These are phyloP conservation scores for Cynopterus sphinx DNA, from an alignment of 2,797 vertebrate genomes.

Conservation along the genomic window DNA sequence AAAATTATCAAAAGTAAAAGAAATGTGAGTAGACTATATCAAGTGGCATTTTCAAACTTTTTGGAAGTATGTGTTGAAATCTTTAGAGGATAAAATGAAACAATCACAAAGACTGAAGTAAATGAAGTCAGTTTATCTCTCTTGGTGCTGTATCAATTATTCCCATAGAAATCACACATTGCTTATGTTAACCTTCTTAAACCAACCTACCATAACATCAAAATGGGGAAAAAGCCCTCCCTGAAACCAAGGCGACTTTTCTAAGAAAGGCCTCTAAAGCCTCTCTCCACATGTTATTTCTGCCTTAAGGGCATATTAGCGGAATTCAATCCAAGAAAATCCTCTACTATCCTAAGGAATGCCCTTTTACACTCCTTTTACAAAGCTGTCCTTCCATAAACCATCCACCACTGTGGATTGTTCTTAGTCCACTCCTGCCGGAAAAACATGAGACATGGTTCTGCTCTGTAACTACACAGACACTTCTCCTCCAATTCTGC, in stretches of 20 bases:
- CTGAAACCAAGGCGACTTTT: not conserved
- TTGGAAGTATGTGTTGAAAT: not conserved
- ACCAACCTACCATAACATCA: not conserved
- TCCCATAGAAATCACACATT: not conserved
- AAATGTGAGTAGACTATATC: not conserved
- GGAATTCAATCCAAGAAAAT: not conserved
- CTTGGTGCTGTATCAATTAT: not conserved
- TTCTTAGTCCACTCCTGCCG: not conserved
- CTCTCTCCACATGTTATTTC: not conserved
- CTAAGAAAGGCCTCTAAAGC: not conserved
- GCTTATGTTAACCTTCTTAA: not conserved
- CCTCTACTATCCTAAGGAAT: not conserved
- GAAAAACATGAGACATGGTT: not conserved
- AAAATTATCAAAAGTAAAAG: slow-evolving; percentile 35
- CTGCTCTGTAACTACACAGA: not conserved
- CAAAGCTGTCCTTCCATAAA: slow-evolving; percentile 3
- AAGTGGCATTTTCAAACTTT: not conserved
- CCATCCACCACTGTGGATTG: not conserved
- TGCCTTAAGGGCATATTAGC: not conserved
- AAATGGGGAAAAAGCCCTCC: not conserved
- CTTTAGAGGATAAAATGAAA: not conserved
- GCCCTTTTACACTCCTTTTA: not conserved
- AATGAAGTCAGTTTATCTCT: not conserved
- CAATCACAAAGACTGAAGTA: not conserved
- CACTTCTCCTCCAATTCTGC: not conserved